These are phyloP conservation scores for Cyrtorhinus lividipennis DNA, from an alignment of 1,140 invertebrate genomes.

Conservation along the genomic window DNA sequence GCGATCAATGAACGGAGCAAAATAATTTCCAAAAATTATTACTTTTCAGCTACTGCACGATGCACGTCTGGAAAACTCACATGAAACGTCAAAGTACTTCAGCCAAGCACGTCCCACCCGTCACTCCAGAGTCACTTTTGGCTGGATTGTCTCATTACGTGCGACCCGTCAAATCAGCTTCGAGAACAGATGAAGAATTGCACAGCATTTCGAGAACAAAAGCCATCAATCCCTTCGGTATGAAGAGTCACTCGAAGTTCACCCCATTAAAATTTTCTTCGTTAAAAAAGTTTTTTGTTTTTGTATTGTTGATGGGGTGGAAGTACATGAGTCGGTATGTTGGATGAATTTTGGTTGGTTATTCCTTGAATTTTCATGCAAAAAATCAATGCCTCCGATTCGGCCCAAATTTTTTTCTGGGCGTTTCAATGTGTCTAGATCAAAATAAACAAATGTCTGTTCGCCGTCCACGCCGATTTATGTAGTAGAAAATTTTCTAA, in stretches of 20 bases:
- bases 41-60: slow-evolving; percentile 42
- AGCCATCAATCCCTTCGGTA: slow-evolving; percentile 27
- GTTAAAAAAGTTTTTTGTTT: background rate
- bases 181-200: slow-evolving; percentile 9
- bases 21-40: too few relatives aligned
- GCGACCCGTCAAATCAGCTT: slow-evolving; percentile 23
- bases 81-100: slow-evolving; percentile 39
- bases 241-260: background rate
- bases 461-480: too few relatives aligned
- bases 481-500: too few relatives aligned
- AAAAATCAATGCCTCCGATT: too few relatives aligned
- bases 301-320: too few relatives aligned
- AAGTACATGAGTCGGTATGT: too few relatives aligned
- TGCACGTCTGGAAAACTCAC: slow-evolving; percentile 45
- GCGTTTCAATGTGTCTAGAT: too few relatives aligned
- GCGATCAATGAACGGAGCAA: too few relatives aligned
- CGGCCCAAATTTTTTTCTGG: too few relatives aligned
- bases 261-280: background rate
- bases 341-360: too few relatives aligned
- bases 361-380: too few relatives aligned
- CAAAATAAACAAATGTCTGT: too few relatives aligned
- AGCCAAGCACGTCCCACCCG: slow-evolving; percentile 37
- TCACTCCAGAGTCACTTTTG: slow-evolving; percentile 43
- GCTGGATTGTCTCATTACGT: slow-evolving; percentile 40
- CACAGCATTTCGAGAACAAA: slow-evolving; percentile 13